These are phyloP conservation scores for Sebastes ruberrimus DNA, from an alignment of 2,797 vertebrate species.

Conservation along the genomic window DNA sequence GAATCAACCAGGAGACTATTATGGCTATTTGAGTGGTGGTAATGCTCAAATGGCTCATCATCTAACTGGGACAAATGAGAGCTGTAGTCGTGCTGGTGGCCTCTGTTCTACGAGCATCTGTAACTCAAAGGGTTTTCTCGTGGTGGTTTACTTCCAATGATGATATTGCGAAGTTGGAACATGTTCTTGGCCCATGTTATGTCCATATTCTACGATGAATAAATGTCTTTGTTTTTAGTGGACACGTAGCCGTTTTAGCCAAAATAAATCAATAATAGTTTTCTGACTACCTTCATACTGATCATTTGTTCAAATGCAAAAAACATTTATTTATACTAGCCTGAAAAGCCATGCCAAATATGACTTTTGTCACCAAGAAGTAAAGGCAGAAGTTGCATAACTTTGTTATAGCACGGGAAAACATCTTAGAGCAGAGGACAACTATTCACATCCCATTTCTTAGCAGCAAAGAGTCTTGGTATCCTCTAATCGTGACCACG, in stretches of 20 bases:
- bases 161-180: not conserved
- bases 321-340: not conserved
- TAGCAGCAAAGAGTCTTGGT: not conserved
- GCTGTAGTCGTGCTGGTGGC: not conserved
- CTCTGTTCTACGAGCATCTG: not conserved
- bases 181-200: not conserved
- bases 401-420: not conserved
- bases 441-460: not conserved
- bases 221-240: not conserved
- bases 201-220: not conserved
- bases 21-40: not conserved
- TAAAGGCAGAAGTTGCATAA: not conserved
- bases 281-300: not conserved
- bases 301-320: not conserved
- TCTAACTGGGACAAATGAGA: not conserved
- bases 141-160: not conserved
- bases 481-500: not conserved
- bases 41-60: not conserved
- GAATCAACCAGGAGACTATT: not conserved
- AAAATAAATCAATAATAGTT: not conserved
- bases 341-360: not conserved
- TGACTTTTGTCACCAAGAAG: not conserved
- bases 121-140: no score
- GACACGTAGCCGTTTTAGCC: not conserved
- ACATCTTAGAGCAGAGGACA: not conserved